Percentiles rank a stretch among this genome's conserved stretches.
These are phyloP conservation scores for Orussus abietinus DNA, from an alignment of 1,140 invertebrate genomes.

Conservation along the genomic window DNA sequence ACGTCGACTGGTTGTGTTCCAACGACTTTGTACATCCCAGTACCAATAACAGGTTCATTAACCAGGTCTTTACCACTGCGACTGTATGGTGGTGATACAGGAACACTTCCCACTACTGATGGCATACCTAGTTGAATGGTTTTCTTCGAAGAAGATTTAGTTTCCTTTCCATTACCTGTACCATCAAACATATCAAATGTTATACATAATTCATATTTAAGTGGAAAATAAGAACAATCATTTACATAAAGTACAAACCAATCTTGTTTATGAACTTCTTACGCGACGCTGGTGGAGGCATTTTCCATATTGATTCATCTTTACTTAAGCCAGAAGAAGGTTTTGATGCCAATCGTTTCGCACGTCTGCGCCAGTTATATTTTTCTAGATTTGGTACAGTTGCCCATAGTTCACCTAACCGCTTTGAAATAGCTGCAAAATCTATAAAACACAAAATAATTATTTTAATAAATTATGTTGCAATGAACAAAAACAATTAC, in stretches of 20 bases:
- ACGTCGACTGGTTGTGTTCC: slow-evolving; percentile 85
- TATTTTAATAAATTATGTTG: slow-evolving; percentile 16
- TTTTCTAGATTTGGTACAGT: slow-evolving; percentile 61
- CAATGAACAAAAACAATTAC: not conserved
- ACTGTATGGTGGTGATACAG: slow-evolving; percentile 52
- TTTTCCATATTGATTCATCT: slow-evolving; percentile 46
- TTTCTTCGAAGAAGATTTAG: slow-evolving; percentile 38
- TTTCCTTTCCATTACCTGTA: slow-evolving; percentile 41
- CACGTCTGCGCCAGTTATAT: slow-evolving; percentile 72
- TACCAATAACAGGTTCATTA: slow-evolving; percentile 40
- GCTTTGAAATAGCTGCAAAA: slow-evolving; percentile 74
- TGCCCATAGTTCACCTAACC: slow-evolving; percentile 80
- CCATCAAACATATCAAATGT: slow-evolving; percentile 4
- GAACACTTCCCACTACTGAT: slow-evolving; percentile 45
- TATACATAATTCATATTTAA: slow-evolving; percentile 1
- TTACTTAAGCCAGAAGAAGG: slow-evolving; percentile 34
- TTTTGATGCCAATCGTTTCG: slow-evolving; percentile 64
- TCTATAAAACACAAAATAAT: slow-evolving; percentile 52
- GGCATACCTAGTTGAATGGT: slow-evolving; percentile 50
- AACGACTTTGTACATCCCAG: slow-evolving; percentile 62
- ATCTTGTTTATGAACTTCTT: slow-evolving; percentile 55
- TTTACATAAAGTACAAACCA: slow-evolving; percentile 31
- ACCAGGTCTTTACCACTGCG: slow-evolving; percentile 36
- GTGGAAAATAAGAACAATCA: slow-evolving; percentile 13
- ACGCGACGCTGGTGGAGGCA: slow-evolving; percentile 41